phyloP scores from a whole-genome alignment of 2,113 vertebrate species.

The Boulengeromyrus knoepffleri region DNA sequence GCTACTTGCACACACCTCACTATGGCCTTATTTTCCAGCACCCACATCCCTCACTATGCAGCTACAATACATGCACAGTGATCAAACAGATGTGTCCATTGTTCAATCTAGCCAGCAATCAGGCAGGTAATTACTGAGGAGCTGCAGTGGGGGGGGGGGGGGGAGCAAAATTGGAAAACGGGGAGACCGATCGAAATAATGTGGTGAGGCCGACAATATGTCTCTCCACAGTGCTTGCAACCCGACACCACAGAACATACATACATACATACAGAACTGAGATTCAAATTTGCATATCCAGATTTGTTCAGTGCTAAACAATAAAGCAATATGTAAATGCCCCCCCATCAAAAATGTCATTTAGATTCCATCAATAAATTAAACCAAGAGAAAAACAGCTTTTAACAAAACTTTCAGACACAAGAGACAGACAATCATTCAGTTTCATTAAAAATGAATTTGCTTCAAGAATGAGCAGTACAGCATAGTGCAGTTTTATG shows the following conservation, averaged over 20 bases:
- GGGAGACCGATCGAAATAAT: not conserved
- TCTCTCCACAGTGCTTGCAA: not conserved
- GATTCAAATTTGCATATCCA: not conserved
- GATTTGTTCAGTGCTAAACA: not conserved
- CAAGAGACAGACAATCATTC: not conserved
- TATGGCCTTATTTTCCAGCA: not conserved
- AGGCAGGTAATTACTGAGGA: conserved; percentile 1
- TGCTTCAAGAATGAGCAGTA: not conserved
- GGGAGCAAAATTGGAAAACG: not conserved
- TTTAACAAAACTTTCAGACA: not conserved
- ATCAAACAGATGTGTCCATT: not conserved
- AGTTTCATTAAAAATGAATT: not conserved
- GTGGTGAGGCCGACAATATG: not conserved
- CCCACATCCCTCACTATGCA: not conserved
- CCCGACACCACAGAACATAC: not conserved
- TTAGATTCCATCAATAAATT: not conserved
- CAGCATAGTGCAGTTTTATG: not conserved
- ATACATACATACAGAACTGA: not conserved
- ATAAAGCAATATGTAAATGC: not conserved
- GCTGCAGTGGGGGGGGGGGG: not conserved
- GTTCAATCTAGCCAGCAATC: not conserved
- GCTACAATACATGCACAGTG: not conserved
- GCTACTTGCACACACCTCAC: not conserved
- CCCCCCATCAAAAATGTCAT: not conserved
- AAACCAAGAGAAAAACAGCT: not conserved